Base-by-base conservation (phyloP, 2,888 invertebrate species). In the Allacma fusca region DNA sequence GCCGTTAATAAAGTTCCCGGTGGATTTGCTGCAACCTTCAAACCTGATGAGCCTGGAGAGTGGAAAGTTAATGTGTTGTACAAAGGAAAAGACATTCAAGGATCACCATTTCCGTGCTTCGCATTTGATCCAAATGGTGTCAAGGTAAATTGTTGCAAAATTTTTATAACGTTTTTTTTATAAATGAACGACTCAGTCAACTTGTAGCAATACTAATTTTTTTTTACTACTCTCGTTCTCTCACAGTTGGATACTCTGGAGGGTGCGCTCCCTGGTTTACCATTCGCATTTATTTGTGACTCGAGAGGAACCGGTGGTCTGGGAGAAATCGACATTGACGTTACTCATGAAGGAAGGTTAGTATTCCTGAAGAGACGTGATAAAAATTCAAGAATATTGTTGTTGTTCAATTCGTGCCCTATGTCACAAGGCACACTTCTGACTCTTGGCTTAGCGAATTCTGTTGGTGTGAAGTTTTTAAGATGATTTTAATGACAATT, bases 41-140 rank as follows among this genome's bases (percentile, higher is more conserved):
- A 97, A 86, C 98, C 98, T 0, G 95, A 96, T 85, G 98, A 98
- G 88, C 94, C 96, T 57, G 98, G 98, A 77, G 95, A 96, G 85
- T 98, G 98, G 98, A 92, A 94, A 84, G 97, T 99, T 77, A 95
- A 95, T 81, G 97, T 98, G 81, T 92, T 94, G 43, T 98, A 98
- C 87, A 96, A 97, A 86, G 96, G 96, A 43, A 93, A 96, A 85
- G 96, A 98, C 86, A 97, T 99, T 84, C 88, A 93, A 89, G 98
- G 98, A 77, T 97, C 97, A 23, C 99, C 99, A 0, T 98, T 97
- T 87, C 94, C 94, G 0, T 97, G 98, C 86, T 93, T 96, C 85
- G 97, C 97, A 0, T 98, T 95, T 85, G 97, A 98, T 87, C 95
- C 97, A 0, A 92, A 94, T 62, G 94, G 95, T 26, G 94, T 97